A percentile compares a stretch with the other conserved stretches of the same genome.
phyloP scores from a whole-genome alignment of 2,888 invertebrate species.

The Stratiomys singularior region DNA sequence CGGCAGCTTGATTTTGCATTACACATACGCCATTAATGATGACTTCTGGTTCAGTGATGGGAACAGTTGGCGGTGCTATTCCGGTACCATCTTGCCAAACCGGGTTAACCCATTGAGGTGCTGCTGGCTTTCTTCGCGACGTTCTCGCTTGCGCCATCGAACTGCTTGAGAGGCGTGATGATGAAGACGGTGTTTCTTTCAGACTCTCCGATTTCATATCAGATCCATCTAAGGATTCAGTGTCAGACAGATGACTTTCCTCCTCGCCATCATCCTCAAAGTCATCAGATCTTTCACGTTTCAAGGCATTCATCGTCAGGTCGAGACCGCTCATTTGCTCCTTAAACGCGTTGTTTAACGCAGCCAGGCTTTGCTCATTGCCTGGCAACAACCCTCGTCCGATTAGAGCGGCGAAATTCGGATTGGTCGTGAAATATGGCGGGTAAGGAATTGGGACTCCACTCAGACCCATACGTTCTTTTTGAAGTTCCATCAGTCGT shows the following conservation, averaged over 20 bases:
- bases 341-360: slow-evolving; percentile 72
- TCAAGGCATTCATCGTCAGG: slow-evolving; percentile 84
- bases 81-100: slow-evolving; percentile 80
- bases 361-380: slow-evolving; percentile 69
- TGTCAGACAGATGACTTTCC: slow-evolving; percentile 62
- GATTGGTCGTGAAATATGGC: slow-evolving; percentile 81
- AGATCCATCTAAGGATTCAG: slow-evolving; percentile 55
- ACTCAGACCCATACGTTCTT: slow-evolving; percentile 82
- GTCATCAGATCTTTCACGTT: slow-evolving; percentile 71
- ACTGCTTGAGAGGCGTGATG: slow-evolving; percentile 65
- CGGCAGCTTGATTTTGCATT: slow-evolving; percentile 85
- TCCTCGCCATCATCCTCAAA: slow-evolving; percentile 77
- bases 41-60: slow-evolving; percentile 72
- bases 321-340: slow-evolving; percentile 88
- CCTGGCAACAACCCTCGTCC: slow-evolving; percentile 74
- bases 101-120: slow-evolving; percentile 98
- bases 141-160: slow-evolving; percentile 64
- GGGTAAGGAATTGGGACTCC: slow-evolving; percentile 81
- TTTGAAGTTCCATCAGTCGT: slow-evolving; percentile 86
- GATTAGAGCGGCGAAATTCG: slow-evolving; percentile 80
- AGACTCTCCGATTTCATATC: slow-evolving; percentile 54
- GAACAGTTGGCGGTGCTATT: slow-evolving; percentile 60
- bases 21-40: slow-evolving; percentile 95
- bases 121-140: slow-evolving; percentile 90
- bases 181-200: slow-evolving; percentile 60